Conservation (phyloP, 2,888 invertebrate genomes). For the Pheosia gnoma region DNA sequence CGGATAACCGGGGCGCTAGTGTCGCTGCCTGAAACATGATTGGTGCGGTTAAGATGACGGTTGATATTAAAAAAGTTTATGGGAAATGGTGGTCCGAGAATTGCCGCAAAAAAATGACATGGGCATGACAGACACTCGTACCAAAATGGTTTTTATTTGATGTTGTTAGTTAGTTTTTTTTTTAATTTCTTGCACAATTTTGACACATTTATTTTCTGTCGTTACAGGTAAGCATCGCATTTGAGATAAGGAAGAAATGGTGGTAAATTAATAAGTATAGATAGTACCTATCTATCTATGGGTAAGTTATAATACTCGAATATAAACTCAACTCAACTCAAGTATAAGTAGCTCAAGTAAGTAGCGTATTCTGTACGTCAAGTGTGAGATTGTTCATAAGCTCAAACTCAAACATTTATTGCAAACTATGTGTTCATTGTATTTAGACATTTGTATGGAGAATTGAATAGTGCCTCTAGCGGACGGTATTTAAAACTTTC, state of each 20-base stretch:
- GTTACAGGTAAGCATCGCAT: slow-evolving; percentile 36
- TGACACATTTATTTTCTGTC: slow-evolving; percentile 22
- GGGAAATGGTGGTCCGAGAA: neutral
- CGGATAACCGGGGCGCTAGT: slow-evolving; percentile 14
- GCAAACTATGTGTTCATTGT: too few species aligned
- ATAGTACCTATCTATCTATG: neutral
- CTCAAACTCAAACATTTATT: too few species aligned
- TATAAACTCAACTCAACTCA: too few species aligned
- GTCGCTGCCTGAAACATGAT: slow-evolving; percentile 22
- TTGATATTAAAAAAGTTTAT: slow-evolving; percentile 15
- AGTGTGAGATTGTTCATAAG: too few species aligned
- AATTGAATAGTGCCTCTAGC: too few species aligned
- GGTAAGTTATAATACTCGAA: slow-evolving; percentile 12
- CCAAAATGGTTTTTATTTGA: too few species aligned
- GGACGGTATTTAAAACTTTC: too few species aligned
- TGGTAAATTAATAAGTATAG: neutral
- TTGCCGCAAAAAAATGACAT: neutral
- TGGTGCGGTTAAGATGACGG: slow-evolving; percentile 18
- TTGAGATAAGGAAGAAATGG: neutral
- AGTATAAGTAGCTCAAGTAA: too few species aligned
- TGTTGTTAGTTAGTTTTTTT: too few species aligned
- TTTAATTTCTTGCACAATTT: neutral
- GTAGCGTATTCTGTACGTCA: too few species aligned
- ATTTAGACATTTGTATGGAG: too few species aligned
- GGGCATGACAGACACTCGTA: too few species aligned